These are phyloP conservation scores for Metallyticus violacea DNA, from an alignment of 2,888 invertebrate species.

Conservation along the genomic window DNA sequence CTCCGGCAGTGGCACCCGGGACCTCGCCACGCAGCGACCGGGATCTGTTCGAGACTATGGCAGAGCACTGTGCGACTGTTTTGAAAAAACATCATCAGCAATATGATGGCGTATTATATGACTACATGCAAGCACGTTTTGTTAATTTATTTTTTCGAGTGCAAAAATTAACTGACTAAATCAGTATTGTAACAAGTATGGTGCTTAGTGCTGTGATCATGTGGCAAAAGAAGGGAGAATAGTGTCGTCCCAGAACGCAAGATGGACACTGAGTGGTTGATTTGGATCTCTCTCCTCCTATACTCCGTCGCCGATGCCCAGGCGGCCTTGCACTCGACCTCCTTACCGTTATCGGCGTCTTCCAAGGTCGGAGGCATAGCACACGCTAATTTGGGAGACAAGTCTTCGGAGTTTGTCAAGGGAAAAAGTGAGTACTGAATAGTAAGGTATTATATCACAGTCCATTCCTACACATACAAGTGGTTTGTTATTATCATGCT, in stretches of 20 bases:
- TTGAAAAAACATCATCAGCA: too few relatives aligned
- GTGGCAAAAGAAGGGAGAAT: neutral
- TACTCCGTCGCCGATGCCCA: neutral
- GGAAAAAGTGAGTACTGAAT: conserved; percentile 67
- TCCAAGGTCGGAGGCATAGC: neutral
- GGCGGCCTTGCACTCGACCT: neutral
- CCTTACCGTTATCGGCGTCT: neutral
- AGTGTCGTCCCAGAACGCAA: neutral
- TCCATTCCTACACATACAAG: too few relatives aligned
- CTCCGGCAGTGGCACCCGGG: neutral
- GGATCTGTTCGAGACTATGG: neutral
- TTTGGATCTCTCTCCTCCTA: neutral
- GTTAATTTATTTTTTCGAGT: too few relatives aligned
- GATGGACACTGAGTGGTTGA: neutral
- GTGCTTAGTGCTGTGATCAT: neutral
- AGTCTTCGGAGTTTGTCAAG: conserved; percentile 67
- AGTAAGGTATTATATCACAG: too few relatives aligned
- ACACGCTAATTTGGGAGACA: neutral
- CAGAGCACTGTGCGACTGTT: neutral
- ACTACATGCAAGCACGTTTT: neutral
- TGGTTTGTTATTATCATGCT: too few relatives aligned
- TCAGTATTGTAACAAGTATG: neutral
- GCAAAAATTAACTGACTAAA: neutral
- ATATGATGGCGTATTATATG: neutral
- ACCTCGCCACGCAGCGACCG: neutral